phyloP scores from a whole-genome alignment of 1,140 invertebrate genomes.

The Drosophila bocki region DNA sequence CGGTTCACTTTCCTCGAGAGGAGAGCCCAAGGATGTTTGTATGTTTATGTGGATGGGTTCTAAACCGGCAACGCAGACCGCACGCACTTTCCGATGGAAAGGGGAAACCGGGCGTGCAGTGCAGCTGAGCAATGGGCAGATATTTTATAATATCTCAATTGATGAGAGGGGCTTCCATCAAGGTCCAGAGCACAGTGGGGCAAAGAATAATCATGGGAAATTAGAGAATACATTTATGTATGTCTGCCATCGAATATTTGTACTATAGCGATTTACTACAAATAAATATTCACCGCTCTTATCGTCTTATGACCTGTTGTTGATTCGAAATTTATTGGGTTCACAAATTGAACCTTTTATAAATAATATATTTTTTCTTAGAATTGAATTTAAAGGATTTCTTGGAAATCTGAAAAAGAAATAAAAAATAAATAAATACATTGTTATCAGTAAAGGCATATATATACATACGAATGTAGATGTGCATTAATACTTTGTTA shows the following conservation, averaged over 20 bases:
- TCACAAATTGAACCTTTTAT: not conserved
- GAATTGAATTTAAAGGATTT: not conserved
- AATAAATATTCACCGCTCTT: not conserved
- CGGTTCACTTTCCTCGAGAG: constrained; percentile 12
- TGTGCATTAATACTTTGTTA: too few species aligned
- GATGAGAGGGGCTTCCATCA: constrained; percentile 41
- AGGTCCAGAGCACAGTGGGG: constrained; percentile 42
- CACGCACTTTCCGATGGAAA: constrained; percentile 56
- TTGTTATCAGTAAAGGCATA: not conserved
- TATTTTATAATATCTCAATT: constrained; percentile 81
- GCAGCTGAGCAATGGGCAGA: constrained; percentile 8
- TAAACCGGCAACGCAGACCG: constrained; percentile 67
- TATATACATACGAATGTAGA: too few species aligned
- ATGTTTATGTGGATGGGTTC: constrained; percentile 58
- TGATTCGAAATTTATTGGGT: not conserved
- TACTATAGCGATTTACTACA: not conserved
- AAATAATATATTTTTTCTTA: not conserved
- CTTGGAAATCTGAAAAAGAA: not conserved
- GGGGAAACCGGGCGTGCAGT: constrained; percentile 8
- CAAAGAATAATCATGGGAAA: not conserved
- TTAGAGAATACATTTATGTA: constrained; percentile 10
- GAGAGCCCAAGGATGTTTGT: constrained; percentile 32
- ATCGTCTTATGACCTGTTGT: not conserved
- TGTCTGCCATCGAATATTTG: not conserved
- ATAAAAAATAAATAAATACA: not conserved